phyloP scores from a whole-genome alignment of 2,797 vertebrate genomes.

The Pseudopleuronectes americanus region DNA sequence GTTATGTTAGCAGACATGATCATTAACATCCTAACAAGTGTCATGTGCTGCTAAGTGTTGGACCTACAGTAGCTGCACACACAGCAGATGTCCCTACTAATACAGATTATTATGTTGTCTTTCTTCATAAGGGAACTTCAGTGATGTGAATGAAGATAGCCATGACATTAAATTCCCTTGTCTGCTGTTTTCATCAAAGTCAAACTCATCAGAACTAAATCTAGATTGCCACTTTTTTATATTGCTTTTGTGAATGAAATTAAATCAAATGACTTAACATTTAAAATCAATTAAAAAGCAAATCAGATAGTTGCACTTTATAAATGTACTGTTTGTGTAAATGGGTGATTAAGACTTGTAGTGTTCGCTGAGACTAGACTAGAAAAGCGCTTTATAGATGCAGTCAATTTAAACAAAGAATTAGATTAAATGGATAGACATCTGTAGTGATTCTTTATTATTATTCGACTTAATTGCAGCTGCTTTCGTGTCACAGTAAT shows the following conservation, averaged over 20 bases:
- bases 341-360: too few relatives aligned
- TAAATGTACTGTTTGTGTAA: too few relatives aligned
- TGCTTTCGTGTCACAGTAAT: too few relatives aligned
- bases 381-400: too few relatives aligned
- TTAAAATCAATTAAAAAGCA: too few relatives aligned
- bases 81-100: conserved; percentile 12
- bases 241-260: conserved; percentile 17
- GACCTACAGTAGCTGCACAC: conserved; percentile 22
- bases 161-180: not conserved
- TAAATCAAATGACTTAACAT: conserved; percentile 9
- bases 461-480: not conserved
- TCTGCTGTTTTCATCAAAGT: conserved; percentile 2
- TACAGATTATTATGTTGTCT: conserved; percentile 1
- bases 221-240: not conserved
- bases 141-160: conserved; percentile 8
- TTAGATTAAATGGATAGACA: not conserved
- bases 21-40: conserved; percentile 24
- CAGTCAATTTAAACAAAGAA: not conserved
- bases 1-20: conserved; percentile 25
- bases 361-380: too few relatives aligned
- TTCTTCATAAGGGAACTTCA: conserved; percentile 3
- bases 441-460: not conserved
- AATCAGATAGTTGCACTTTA: too few relatives aligned
- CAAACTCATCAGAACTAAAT: not conserved
- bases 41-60: conserved; percentile 25